Conservation (phyloP, 2,797 vertebrate species). For the Echiichthys vipera region DNA sequence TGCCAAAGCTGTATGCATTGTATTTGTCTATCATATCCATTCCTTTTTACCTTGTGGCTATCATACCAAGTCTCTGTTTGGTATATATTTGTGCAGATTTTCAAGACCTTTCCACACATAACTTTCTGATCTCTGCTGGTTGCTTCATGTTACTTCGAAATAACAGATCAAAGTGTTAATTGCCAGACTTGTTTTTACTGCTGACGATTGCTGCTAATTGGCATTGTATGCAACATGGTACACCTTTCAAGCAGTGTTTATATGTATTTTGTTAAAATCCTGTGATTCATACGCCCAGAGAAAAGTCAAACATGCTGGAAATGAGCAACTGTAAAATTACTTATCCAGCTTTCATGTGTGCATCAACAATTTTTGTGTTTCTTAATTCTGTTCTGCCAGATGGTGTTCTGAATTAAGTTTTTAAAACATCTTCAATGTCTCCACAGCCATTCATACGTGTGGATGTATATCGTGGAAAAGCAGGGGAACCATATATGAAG, state of each 20-base stretch:
- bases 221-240: constrained; percentile 11
- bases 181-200: constrained; percentile 47
- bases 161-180: constrained; percentile 62
- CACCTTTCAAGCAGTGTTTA: constrained; percentile 29
- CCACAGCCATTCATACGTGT: neutral
- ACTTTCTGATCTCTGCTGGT: neutral
- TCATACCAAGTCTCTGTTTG: too few species aligned
- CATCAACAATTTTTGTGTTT: neutral
- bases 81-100: too few species aligned
- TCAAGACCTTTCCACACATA: constrained; percentile 10
- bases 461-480: constrained; percentile 7
- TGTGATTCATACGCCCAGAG: constrained; percentile 4
- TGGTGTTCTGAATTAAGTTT: too few species aligned
- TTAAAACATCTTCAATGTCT: neutral
- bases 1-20: neutral
- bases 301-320: neutral
- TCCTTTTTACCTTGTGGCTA: too few species aligned
- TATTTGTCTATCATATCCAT: neutral
- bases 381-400: neutral
- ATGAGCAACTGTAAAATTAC: neutral
- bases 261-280: constrained; percentile 6
- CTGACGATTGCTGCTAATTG: constrained; percentile 53
- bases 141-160: constrained; percentile 36
- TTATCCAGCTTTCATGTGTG: neutral
- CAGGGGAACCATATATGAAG: neutral